Percentiles rank a stretch among this genome's conserved stretches.
These are phyloP conservation scores for Eurypyga helias DNA, from an alignment of 2,113 vertebrate species.

Conservation along the genomic window DNA sequence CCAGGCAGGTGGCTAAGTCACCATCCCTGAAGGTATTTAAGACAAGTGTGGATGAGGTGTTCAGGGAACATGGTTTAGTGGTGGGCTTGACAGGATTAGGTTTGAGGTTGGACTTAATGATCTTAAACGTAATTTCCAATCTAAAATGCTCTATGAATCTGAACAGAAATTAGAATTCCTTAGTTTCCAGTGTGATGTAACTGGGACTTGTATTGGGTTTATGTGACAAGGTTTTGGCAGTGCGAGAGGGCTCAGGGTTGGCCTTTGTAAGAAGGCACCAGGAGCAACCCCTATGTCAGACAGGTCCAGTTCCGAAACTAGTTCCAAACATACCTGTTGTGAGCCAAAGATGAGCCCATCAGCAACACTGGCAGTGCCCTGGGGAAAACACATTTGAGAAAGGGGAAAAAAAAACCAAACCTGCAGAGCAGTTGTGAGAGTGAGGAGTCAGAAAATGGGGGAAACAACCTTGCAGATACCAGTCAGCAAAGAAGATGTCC, in stretches of 20 bases:
- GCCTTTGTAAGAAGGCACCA: background rate
- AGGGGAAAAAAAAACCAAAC: background rate
- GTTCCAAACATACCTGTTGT: background rate
- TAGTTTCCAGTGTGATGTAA: background rate
- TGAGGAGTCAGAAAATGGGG: background rate
- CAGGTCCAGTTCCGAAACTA: background rate
- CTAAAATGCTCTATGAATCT: background rate
- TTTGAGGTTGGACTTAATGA: too few species aligned
- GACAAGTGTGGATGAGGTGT: too few species aligned
- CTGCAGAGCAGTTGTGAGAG: background rate
- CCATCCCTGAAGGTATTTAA: too few species aligned
- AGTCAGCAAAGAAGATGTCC: background rate
- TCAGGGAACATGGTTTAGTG: too few species aligned
- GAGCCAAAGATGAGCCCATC: background rate
- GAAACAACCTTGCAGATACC: background rate
- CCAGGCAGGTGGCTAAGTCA: too few species aligned
- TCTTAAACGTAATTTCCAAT: too few species aligned
- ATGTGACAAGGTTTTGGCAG: background rate
- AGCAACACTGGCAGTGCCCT: rapidly evolving
- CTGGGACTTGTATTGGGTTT: background rate
- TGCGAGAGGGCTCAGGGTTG: rapidly evolving
- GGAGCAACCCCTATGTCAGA: background rate
- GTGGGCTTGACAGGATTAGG: too few species aligned
- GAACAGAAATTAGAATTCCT: background rate
- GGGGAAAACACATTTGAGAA: background rate